Conservation (phyloP, 2,113 vertebrate genomes). For the cat (Felis catus) region F.catus_Fca126_mat1.0 CM031425.1:7638001-7638500, state of each 20-base stretch:
- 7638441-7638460: constrained; percentile 19
- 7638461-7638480: neutral
- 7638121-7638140: no score
- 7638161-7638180: rapidly evolving
- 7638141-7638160: neutral
- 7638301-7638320: neutral
- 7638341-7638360: neutral
- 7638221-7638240: neutral
- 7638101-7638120: neutral
- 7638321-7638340: neutral
- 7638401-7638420: neutral
- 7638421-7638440: neutral
- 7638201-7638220: rapidly evolving
- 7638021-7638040: neutral
- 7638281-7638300: neutral
- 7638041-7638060: neutral
- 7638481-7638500: neutral
- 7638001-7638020: rapidly evolving
- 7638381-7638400: neutral
- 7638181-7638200: neutral
- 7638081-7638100: neutral
- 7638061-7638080: neutral
- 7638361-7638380: neutral
- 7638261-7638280: neutral
- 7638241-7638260: neutral